Conservation (phyloP, 2,888 invertebrate species). For the Agrotis clavis region DNA sequence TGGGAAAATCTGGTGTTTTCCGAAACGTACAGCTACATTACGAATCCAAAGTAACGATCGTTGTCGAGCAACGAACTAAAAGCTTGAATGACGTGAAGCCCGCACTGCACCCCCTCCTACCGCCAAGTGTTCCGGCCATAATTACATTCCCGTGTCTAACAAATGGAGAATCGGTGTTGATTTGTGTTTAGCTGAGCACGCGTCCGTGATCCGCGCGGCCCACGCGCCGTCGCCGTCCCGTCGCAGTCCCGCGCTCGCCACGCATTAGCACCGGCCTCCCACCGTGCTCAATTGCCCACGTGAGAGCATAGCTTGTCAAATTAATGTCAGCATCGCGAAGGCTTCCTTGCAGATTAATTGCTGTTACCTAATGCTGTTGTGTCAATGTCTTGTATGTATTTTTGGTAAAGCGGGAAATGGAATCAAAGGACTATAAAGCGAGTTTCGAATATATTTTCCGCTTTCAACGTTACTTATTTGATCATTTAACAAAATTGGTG, state of each 20-base stretch:
- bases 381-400: constrained; percentile 27
- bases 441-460: constrained; percentile 3
- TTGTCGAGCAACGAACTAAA: constrained; percentile 88
- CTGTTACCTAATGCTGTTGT: constrained; percentile 35
- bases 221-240: constrained; percentile 53
- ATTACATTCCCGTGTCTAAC: constrained; percentile 92
- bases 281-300: constrained; percentile 29
- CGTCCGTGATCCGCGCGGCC: constrained; percentile 83
- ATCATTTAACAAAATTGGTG: not conserved
- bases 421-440: constrained; percentile 21
- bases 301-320: constrained; percentile 50
- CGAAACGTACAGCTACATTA: constrained; percentile 71
- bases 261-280: constrained; percentile 1
- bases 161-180: constrained; percentile 92
- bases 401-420: constrained; percentile 2
- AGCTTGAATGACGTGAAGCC: constrained; percentile 86
- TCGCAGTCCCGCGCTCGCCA: constrained; percentile 16
- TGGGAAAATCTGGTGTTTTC: constrained; percentile 71
- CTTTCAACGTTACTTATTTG: not conserved
- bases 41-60: constrained; percentile 86
- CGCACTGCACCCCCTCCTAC: constrained; percentile 74
- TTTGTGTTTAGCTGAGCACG: constrained; percentile 88
- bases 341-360: constrained; percentile 27
- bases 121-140: constrained; percentile 90
- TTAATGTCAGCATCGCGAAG: constrained; percentile 44